These are phyloP conservation scores for Actinernus sp. DNA, from an alignment of 92 coral and sea anemone genomes.

Conservation along the genomic window DNA sequence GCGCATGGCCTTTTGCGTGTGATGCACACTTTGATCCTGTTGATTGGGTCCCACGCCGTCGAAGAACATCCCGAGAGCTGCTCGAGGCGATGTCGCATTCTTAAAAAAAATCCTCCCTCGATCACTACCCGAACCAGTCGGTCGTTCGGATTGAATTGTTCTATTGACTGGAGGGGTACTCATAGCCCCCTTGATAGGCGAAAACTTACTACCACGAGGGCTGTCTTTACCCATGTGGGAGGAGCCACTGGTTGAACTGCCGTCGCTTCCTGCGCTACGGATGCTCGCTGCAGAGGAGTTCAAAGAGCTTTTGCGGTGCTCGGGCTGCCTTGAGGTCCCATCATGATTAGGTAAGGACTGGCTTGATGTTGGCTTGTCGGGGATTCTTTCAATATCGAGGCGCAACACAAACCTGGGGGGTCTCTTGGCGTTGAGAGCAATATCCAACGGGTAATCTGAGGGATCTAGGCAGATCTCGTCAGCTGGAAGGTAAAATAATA, in stretches of 20 bases:
- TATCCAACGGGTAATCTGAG: conserved; percentile 92
- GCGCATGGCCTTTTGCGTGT: conserved; percentile 65
- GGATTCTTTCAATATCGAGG: conserved; percentile 62
- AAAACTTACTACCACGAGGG: conserved; percentile 11
- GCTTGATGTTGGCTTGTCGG: conserved; percentile 3
- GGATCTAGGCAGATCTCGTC: conserved; percentile 98
- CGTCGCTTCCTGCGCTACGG: conserved; percentile 59
- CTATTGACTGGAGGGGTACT: conserved; percentile 41
- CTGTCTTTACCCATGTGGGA: conserved; percentile 33
- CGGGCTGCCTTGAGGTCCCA: conserved; percentile 49
- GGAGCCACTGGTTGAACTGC: conserved; percentile 48
- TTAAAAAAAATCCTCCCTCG: conserved; percentile 59
- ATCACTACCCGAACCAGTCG: conserved; percentile 59
- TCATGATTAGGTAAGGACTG: conserved; percentile 11
- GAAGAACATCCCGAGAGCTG: conserved; percentile 80
- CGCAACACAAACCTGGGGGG: conserved; percentile 90
- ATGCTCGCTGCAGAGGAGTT: conserved; percentile 58
- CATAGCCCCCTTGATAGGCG: conserved; percentile 35
- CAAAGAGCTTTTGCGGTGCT: conserved; percentile 17
- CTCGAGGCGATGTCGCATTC: conserved; percentile 55
- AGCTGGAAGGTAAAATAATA: conserved; percentile 21
- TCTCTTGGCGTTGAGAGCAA: conserved; percentile 93
- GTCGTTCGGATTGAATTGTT: conserved; percentile 39
- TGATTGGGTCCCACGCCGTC: conserved; percentile 58
- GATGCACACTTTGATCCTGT: conserved; percentile 78